Evolutionary conservation across 2,888 invertebrate species (phyloP), one percentile per base, ranked within the genome.

Genomic region (Morpho deidamia): DNA sequence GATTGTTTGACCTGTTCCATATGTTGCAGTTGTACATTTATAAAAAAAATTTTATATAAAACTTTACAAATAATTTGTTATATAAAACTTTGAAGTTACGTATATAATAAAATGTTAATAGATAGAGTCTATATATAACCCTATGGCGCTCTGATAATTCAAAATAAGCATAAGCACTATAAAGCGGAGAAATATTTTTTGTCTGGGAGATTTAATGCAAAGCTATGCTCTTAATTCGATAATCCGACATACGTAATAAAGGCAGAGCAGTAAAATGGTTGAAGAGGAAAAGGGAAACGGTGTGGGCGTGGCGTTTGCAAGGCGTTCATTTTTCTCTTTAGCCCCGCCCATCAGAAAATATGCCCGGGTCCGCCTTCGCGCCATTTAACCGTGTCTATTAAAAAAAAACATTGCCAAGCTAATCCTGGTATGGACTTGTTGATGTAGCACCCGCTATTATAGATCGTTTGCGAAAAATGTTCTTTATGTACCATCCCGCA

Each of bases 331-430:
- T 88, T 88, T 88, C 80, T 76, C 71, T 54, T 52, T 66, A 72
- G 74, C 86, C 71, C 87, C 87, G 85, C 87, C 88, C 87, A 83
- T 70, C 59, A 62, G 78, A 83, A 83, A 85, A 76, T 72, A 69
- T 70, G 67, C 71, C 44, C 45, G 61, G 66, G 48, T 61, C 72
- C 85, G 78, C 86, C 84, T 81, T 70, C 63, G 62, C 81, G 81
- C 84, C 83, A 85, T 86, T 81, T 67, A 67, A 58, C 66, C 56
- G 51, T 37, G 49, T 60, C 49, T 51, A 40, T 34, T 42, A 44
- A 53, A 59, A 59, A 60, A 56, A 58, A 60, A 56, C 51, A 46
- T 39, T 43, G 14, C 52, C 34, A 37, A 50, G 41, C 42, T 34
- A 43, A 53, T 56, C 48, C 41, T 33, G 45, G 44, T 48, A 35